Base-by-base conservation (phyloP, 2,797 vertebrate genomes). In the Acridotheres tristis region DNA sequence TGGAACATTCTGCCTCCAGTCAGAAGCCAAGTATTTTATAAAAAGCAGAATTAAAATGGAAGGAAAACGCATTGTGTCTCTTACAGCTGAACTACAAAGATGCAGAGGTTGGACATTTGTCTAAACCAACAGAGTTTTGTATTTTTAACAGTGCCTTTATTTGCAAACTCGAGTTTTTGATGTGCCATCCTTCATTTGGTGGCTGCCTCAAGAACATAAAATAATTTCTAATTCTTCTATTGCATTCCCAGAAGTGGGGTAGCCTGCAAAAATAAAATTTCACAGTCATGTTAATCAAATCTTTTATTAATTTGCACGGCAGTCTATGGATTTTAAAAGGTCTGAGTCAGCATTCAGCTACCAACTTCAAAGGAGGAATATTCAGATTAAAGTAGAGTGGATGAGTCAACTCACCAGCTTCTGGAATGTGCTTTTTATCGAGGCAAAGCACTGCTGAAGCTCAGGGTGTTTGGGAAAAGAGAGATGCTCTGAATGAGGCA, bases 371-470 rank as follows among this genome's bases (percentile, higher is more conserved):
- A 93, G 80, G 61, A 93, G 48, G 42, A 88, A 40, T 71, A 53
- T 80, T 89, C 86, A 66, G 76, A 77, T 91, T 88, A 72, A 72
- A 95, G 85, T 18, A 2, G 69, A 88, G 82, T 8, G 13, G 34
- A 61, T 94, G 95, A 97, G 63, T 96, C 93, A 95, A 17, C 77
- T 89, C 71, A 6, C 30, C 78, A 95, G 81, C 93, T 92, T 96
- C 82, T 94, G 86, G 57, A 95, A 94, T 59, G 76, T 72, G 54
- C 86, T 89, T 79, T 89, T 91, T 53, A 38, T 93, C 84, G 30
- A 62, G 51, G 76, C 51, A 72, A 42, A 84, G 73, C 76, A 79
- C 2, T 21, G 36, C 58, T 62, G 79, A 48, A 62, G 40, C 40
- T 84, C 16, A 16, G 76, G 76, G 18, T 58, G 6, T 21, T 59